Conservation (phyloP, 2,888 invertebrate genomes). For the Griposia aprilina region DNA sequence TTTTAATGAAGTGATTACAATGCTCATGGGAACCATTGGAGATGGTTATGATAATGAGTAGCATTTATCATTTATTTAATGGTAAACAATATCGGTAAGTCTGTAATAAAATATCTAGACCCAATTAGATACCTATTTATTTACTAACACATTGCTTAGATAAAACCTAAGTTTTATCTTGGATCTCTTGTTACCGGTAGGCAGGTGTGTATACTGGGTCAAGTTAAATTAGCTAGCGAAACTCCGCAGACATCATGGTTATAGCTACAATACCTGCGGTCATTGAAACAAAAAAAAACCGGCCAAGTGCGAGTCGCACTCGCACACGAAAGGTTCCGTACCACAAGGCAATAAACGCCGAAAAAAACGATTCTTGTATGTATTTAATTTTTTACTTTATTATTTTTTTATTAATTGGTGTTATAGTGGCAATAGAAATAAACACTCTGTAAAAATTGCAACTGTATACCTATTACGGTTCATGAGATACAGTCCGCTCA, state of each 20-base stretch:
- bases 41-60: neutral
- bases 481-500: too few species aligned
- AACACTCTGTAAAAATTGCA: too few species aligned
- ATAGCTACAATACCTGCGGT: neutral
- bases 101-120: neutral
- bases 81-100: neutral
- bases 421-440: too few species aligned
- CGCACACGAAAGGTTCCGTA: too few species aligned
- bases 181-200: neutral
- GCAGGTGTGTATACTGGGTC: neutral
- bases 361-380: too few species aligned
- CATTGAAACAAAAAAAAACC: too few species aligned
- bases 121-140: neutral
- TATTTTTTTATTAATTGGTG: too few species aligned
- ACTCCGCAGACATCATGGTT: neutral
- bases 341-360: too few species aligned
- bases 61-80: slow-evolving; percentile 14
- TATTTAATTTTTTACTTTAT: too few species aligned
- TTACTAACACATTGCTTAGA: neutral
- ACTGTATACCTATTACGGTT: too few species aligned
- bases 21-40: neutral
- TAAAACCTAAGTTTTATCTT: neutral
- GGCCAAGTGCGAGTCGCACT: too few species aligned
- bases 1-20: neutral
- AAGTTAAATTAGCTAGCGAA: neutral